A percentile compares a stretch with the other conserved stretches of the same genome.
Conservation (phyloP, 2,888 invertebrate genomes). For the Deilephila porcellus region DNA sequence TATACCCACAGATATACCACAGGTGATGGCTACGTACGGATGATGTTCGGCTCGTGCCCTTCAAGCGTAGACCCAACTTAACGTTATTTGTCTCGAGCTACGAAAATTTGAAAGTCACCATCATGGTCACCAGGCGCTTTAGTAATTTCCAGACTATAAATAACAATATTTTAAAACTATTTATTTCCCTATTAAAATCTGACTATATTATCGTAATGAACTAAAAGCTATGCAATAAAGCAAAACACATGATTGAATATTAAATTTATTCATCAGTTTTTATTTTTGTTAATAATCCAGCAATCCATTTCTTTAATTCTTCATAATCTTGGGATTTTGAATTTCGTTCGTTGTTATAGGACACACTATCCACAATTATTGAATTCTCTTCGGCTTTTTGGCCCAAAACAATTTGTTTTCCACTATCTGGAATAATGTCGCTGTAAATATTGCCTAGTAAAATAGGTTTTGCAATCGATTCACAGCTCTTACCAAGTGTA, state of each 20-base stretch:
- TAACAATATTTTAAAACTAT: no score
- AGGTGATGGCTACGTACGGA: no score
- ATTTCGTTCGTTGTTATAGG: neutral
- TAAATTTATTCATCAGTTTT: conserved; percentile 1
- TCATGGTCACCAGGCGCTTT: no score
- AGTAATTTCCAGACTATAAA: no score
- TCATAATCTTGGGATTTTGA: conserved; percentile 26
- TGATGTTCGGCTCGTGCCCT: no score
- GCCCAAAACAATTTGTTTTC: neutral
- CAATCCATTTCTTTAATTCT: conserved; percentile 33
- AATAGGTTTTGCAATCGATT: conserved; percentile 16
- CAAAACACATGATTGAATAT: neutral
- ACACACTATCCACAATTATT: neutral
- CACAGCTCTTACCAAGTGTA: conserved; percentile 1
- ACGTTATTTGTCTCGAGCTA: no score
- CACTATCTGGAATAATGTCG: neutral
- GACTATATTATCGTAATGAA: no score
- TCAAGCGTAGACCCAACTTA: no score
- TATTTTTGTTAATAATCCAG: conserved; percentile 30
- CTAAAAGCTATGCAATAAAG: no score
- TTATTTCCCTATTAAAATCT: no score
- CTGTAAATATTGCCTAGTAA: conserved; percentile 17
- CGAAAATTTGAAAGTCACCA: no score
- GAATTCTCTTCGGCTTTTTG: neutral
- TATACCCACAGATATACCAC: no score